These are phyloP conservation scores for Narcine bancroftii DNA, from an alignment of 2,113 vertebrate species.

Conservation along the genomic window DNA sequence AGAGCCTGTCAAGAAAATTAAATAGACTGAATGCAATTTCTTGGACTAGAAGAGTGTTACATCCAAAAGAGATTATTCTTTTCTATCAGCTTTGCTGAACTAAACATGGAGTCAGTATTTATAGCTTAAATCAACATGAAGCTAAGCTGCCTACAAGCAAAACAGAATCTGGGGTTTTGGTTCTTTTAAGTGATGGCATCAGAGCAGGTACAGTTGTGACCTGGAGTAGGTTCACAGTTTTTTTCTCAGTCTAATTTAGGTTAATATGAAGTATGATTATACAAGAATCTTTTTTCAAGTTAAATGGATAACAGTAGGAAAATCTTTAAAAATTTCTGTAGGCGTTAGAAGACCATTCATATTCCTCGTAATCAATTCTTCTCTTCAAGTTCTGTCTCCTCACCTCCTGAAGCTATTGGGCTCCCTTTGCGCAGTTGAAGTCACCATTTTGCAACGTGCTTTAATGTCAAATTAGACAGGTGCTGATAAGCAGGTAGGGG, in stretches of 20 bases:
- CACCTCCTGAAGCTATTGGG: background rate
- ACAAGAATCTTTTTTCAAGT: background rate
- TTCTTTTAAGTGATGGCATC: background rate
- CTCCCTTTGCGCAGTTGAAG: background rate
- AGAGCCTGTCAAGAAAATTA: background rate
- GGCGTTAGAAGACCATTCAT: background rate
- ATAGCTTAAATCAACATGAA: slow-evolving; percentile 13
- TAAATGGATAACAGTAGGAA: background rate
- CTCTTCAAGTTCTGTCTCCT: background rate
- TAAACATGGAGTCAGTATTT: slow-evolving; percentile 8
- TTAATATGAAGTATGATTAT: background rate
- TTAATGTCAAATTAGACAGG: background rate
- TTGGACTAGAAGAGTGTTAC: background rate
- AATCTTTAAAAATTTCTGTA: background rate
- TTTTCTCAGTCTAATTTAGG: background rate
- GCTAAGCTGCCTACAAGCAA: background rate
- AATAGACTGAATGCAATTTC: background rate
- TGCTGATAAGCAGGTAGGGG: background rate
- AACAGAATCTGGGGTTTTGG: background rate
- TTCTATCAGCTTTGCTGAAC: background rate
- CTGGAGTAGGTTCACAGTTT: background rate
- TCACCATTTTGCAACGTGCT: background rate
- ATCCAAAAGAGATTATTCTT: background rate
- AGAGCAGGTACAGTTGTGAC: background rate
- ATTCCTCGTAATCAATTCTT: too few species aligned